These are phyloP conservation scores for Oscheius sp. DNA, from an alignment of 2,888 invertebrate species.

Conservation along the genomic window DNA sequence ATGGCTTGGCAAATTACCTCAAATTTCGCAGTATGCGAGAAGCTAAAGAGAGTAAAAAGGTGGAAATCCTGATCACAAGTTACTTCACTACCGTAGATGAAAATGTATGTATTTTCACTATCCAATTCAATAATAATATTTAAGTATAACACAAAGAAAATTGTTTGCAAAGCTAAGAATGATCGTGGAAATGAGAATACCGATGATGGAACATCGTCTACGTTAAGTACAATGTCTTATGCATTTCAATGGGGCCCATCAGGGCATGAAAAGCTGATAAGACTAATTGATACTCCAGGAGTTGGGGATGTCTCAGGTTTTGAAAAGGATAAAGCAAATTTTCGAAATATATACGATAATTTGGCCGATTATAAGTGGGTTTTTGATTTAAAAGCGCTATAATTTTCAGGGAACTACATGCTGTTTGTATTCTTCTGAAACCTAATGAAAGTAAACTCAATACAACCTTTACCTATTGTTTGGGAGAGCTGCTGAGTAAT, in stretches of 20 bases:
- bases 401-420: conserved; percentile 40
- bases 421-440: conserved; percentile 53
- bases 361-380: conserved; percentile 25
- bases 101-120: not conserved
- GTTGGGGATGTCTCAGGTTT: conserved; percentile 17
- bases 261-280: not conserved
- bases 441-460: conserved; percentile 47
- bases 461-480: not conserved
- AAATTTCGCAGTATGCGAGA: conserved; percentile 7
- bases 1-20: conserved; percentile 19
- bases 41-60: not conserved
- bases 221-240: not conserved
- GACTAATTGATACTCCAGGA: conserved; percentile 30
- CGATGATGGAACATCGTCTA: not conserved
- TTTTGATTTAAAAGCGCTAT: no score
- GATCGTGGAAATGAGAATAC: conserved; percentile 14
- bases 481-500: conserved; percentile 2
- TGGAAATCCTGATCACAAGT: conserved; percentile 11
- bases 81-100: not conserved
- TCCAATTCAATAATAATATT: no score
- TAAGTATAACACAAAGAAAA: not conserved
- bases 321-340: conserved; percentile 8
- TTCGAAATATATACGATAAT: conserved; percentile 9
- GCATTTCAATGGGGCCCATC: not conserved
- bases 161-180: conserved; percentile 1